Evolutionary conservation across 2,113 vertebrate species (phyloP), one percentile per base, ranked within the genome.

Genomic region (Corythornis vintsioides): DNA sequence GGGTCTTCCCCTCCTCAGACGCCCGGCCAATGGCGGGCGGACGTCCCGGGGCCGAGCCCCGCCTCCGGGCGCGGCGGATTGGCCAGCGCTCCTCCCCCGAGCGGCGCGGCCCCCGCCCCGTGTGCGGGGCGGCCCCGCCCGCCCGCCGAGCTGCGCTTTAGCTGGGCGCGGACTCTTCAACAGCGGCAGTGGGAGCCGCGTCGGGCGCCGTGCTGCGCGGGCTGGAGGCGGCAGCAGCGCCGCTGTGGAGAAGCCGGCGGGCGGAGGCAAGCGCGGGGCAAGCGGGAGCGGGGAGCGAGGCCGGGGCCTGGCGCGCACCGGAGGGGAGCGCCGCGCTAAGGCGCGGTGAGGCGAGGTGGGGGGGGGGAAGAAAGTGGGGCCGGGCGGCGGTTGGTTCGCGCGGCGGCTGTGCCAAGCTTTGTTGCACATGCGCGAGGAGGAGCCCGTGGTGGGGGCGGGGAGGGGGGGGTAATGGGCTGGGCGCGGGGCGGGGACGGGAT

Each of bases 81-180:
- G 83, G 93, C 35, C 26, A 31, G 25, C 38, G 24, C 83, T 69
- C 57, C 72, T 89, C 70, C 92, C 88, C 83, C 86, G 71, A 85
- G 90, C 89, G 31, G 55, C 16, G 21, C 33, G 43, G 9, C 10
- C 24, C 50, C 26, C 1, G 21, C 47, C 40, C 79, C 80, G 21
- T 33, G 50, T 65, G 40, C 9, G 53, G 9, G 26, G 33, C n/a
- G 19, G 45, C 33, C 5, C 79, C 79, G 69, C 73, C 79, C 21
- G 9, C 48, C 55, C 31, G 43, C 48, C 61, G 56, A 28, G 45
- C 83, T 70, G 74, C 69, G 92, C 72, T 89, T 78, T 86, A 76
- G 79, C 76, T 48, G 89, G 77, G 95, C 80, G 91, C 92, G 76
- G 92, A 80, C 93, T 88, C 67, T 92, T 88, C n/a, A 83, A 78